Percentiles rank a stretch among this genome's conserved stretches.
phyloP scores from a whole-genome alignment of 2,888 invertebrate genomes.

The Leptogaster cylindrica region DNA sequence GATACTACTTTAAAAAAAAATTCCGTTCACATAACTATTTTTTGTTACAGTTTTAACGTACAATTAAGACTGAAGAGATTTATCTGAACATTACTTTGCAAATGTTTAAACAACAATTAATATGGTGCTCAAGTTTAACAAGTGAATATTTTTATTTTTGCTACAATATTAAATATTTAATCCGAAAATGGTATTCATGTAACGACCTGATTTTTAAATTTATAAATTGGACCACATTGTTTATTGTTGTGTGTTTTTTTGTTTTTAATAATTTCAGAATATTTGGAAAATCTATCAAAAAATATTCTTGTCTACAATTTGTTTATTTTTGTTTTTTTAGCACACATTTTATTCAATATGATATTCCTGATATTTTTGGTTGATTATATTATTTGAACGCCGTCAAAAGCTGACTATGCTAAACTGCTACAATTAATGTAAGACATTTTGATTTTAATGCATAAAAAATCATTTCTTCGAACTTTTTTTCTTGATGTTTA shows the following conservation, averaged over 20 bases:
- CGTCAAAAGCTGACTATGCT: too few relatives aligned
- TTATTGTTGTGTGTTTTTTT: background rate
- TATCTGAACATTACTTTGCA: constrained; percentile 2
- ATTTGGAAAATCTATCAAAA: constrained; percentile 28
- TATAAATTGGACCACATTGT: constrained; percentile 17
- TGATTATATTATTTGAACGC: constrained; percentile 49
- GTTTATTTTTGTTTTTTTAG: constrained; percentile 13
- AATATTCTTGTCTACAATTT: constrained; percentile 8
- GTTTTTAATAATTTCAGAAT: background rate
- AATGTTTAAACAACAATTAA: constrained; percentile 4
- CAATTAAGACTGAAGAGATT: background rate
- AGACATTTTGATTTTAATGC: background rate
- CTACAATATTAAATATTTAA: background rate
- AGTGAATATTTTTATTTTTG: constrained; percentile 10
- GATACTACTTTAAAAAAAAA: too few relatives aligned
- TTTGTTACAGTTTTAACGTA: background rate
- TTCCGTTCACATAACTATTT: too few relatives aligned
- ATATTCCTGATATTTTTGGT: constrained; percentile 62
- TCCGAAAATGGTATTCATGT: background rate
- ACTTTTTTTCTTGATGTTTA: too few relatives aligned
- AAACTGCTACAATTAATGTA: background rate
- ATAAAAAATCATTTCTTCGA: too few relatives aligned
- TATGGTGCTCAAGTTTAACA: constrained; percentile 27
- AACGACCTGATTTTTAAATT: background rate
- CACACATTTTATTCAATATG: constrained; percentile 54